Conservation (phyloP, 2,888 invertebrate species). For the Drosophila neonasuta region DNA sequence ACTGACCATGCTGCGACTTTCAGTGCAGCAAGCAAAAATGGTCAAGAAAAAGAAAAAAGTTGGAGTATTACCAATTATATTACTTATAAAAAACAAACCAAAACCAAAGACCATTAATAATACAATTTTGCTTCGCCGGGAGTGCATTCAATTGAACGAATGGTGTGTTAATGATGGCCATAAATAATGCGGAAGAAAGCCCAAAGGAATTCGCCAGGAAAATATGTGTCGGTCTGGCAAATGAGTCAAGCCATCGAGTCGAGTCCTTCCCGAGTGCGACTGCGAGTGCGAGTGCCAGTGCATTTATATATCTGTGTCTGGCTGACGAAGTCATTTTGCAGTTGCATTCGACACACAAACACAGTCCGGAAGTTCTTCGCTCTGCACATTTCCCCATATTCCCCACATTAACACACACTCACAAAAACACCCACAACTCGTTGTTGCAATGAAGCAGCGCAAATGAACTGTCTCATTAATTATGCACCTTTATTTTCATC, state of each 20-base stretch:
- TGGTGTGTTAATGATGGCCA: slow-evolving; percentile 37
- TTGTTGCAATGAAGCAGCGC: slow-evolving; percentile 16
- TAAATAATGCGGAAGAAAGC: slow-evolving; percentile 43
- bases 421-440: background rate
- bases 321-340: slow-evolving; percentile 13
- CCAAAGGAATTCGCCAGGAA: slow-evolving; percentile 7
- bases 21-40: slow-evolving; percentile 41
- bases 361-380: slow-evolving; percentile 52
- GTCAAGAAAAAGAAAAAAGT: slow-evolving; percentile 30
- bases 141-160: slow-evolving; percentile 5
- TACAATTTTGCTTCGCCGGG: slow-evolving; percentile 6
- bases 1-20: slow-evolving; percentile 34
- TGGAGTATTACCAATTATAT: slow-evolving; percentile 43
- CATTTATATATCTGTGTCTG: slow-evolving; percentile 15
- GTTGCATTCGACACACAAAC: slow-evolving; percentile 3
- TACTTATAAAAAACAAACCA: slow-evolving; percentile 37
- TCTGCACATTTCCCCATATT: slow-evolving; percentile 52
- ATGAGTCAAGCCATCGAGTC: slow-evolving; percentile 41
- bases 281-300: background rate
- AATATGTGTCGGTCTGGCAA: slow-evolving; percentile 28
- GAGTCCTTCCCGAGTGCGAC: slow-evolving; percentile 10
- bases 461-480: slow-evolving; percentile 63
- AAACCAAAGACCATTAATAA: slow-evolving; percentile 42
- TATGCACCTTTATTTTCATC: slow-evolving; percentile 28
- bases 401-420: slow-evolving; percentile 2